phyloP scores from a whole-genome alignment of 1,140 invertebrate species.

The Oppia nitens region DNA sequence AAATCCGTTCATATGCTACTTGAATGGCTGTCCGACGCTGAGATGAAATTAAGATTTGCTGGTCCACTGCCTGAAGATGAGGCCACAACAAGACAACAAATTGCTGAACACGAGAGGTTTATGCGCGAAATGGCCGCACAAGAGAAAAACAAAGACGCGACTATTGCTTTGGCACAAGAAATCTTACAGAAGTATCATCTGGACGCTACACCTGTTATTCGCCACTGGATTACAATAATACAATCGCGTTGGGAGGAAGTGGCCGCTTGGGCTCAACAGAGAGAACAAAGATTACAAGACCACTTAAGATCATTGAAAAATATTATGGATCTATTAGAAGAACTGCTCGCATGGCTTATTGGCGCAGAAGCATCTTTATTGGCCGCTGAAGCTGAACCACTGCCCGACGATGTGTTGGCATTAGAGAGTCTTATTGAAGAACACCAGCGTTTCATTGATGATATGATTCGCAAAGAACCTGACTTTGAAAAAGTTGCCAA shows the following conservation, averaged over 20 bases:
- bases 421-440: slow-evolving; percentile 75
- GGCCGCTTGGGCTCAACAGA: slow-evolving; percentile 35
- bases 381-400: slow-evolving; percentile 58
- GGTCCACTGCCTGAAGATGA: slow-evolving; percentile 78
- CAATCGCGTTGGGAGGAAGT: slow-evolving; percentile 91
- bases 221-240: slow-evolving; percentile 94
- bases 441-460: slow-evolving; percentile 79
- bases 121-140: slow-evolving; percentile 64
- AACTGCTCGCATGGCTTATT: slow-evolving; percentile 80
- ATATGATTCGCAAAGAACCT: slow-evolving; percentile 60
- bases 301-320: slow-evolving; percentile 38
- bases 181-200: slow-evolving; percentile 83
- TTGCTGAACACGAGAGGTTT: slow-evolving; percentile 69
- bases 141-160: slow-evolving; percentile 67
- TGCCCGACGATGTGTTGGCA: slow-evolving; percentile 73
- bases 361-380: slow-evolving; percentile 67
- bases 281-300: slow-evolving; percentile 65
- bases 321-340: slow-evolving; percentile 55
- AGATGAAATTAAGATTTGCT: slow-evolving; percentile 70
- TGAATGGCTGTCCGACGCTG: slow-evolving; percentile 88
- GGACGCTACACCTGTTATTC: slow-evolving; percentile 79
- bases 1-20: slow-evolving; percentile 79
- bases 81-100: slow-evolving; percentile 60
- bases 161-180: slow-evolving; percentile 64
- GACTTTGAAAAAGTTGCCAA: slow-evolving; percentile 62